These are phyloP conservation scores for Ciona savignyi DNA, from an alignment of 23 tunicate species.

Conservation along the genomic window DNA sequence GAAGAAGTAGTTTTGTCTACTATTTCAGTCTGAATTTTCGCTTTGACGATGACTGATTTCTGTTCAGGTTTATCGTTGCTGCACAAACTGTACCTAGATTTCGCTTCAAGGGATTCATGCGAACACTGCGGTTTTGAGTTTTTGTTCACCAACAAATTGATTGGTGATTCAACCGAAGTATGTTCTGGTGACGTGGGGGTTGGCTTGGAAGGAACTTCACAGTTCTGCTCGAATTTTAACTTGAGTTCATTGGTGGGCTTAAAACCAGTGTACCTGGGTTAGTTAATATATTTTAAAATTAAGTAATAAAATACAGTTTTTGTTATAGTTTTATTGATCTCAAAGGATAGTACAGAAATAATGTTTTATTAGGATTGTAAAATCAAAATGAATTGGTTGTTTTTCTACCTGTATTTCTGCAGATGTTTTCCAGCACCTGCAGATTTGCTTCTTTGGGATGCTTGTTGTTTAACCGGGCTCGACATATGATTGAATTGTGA, in stretches of 20 bases:
- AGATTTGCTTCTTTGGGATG: conserved; percentile 1
- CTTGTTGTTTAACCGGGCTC: background rate
- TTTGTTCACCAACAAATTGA: too few species aligned
- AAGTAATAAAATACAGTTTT: too few species aligned
- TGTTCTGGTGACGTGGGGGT: background rate
- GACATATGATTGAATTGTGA: background rate
- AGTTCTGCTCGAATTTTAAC: background rate
- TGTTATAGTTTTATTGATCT: too few species aligned
- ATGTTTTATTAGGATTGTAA: too few species aligned
- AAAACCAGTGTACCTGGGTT: background rate
- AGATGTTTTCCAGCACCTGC: background rate
- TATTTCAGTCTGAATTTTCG: background rate
- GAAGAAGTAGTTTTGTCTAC: background rate
- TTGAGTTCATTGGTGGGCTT: background rate
- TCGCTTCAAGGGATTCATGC: background rate
- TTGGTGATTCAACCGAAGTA: too few species aligned
- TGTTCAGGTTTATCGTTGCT: background rate
- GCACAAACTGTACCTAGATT: background rate
- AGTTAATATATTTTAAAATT: too few species aligned
- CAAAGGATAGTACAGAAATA: too few species aligned
- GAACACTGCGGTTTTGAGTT: background rate
- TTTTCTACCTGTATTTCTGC: background rate
- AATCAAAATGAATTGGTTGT: too few species aligned
- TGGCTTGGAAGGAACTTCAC: background rate
- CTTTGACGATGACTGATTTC: background rate